A percentile compares a stretch with the other conserved stretches of the same genome.
Evolutionary conservation across 2,797 vertebrate genomes (phyloP).

Genomic region (Muscicapa comitata): DNA sequence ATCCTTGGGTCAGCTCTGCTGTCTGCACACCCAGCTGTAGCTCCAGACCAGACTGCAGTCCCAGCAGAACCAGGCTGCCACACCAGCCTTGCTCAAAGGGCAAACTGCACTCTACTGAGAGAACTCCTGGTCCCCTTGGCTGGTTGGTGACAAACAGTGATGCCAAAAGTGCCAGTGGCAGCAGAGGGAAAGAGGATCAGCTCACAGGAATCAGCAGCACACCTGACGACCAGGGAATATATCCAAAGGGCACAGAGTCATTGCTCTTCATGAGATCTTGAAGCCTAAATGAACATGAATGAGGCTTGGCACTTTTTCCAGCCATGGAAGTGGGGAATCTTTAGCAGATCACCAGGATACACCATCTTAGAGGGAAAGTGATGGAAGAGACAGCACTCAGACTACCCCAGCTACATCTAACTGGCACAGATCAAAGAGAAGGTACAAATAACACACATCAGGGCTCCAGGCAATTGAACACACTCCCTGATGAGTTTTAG

Average conservation of each 20-base stretch:
- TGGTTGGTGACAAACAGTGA: background rate
- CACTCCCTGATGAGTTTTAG: background rate
- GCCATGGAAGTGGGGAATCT: background rate
- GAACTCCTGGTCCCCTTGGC: fast-evolving
- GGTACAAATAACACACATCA: background rate
- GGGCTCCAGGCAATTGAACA: background rate
- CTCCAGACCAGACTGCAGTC: background rate
- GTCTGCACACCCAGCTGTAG: background rate
- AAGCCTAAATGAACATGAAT: background rate
- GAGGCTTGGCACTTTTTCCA: background rate
- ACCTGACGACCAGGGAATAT: background rate
- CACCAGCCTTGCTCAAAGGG: fast-evolving
- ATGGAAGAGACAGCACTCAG: background rate
- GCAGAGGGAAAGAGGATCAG: background rate
- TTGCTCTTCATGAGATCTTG: background rate
- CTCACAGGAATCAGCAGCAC: background rate
- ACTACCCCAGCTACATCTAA: background rate
- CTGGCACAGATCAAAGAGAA: background rate
- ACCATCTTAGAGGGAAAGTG: background rate
- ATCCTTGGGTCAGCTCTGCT: background rate
- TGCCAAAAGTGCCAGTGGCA: background rate
- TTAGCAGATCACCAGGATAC: background rate
- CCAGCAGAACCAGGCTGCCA: background rate
- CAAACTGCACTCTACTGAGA: background rate
- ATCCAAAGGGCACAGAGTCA: background rate